These are phyloP conservation scores for Grammatotria lemairii DNA, from an alignment of 2,113 vertebrate genomes.

Conservation along the genomic window DNA sequence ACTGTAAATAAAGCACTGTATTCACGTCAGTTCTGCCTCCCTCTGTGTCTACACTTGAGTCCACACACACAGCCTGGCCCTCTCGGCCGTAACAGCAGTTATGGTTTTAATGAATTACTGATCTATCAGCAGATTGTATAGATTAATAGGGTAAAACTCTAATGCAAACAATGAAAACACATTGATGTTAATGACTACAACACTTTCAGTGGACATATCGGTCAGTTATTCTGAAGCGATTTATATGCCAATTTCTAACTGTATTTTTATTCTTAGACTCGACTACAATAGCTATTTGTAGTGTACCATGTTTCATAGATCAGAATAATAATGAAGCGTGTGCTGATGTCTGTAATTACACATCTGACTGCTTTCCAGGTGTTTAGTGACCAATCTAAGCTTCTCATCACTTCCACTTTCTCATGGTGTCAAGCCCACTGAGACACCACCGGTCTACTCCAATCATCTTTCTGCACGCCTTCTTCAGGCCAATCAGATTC, in stretches of 20 bases:
- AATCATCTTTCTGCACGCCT: background rate
- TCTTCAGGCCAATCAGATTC: background rate
- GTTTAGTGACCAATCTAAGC: background rate
- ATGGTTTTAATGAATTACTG: background rate
- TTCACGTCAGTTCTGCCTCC: too few relatives aligned
- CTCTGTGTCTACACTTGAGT: too few relatives aligned
- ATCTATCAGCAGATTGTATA: background rate
- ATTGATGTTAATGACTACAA: background rate
- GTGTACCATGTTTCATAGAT: background rate
- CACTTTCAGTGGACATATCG: background rate
- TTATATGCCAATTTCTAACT: background rate
- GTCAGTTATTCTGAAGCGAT: background rate
- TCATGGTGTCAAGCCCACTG: background rate
- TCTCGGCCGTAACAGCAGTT: background rate
- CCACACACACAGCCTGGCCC: too few relatives aligned
- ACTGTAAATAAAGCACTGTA: too few relatives aligned
- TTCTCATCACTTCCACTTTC: background rate
- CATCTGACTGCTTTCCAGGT: background rate
- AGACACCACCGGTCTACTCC: background rate
- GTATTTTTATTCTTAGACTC: background rate
- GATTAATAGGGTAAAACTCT: background rate
- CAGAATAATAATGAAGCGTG: background rate
- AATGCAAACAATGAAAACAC: background rate
- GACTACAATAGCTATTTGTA: background rate
- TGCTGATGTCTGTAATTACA: background rate